These are phyloP conservation scores for Clistopyga incitator DNA, from an alignment of 2,888 invertebrate species.

Conservation along the genomic window DNA sequence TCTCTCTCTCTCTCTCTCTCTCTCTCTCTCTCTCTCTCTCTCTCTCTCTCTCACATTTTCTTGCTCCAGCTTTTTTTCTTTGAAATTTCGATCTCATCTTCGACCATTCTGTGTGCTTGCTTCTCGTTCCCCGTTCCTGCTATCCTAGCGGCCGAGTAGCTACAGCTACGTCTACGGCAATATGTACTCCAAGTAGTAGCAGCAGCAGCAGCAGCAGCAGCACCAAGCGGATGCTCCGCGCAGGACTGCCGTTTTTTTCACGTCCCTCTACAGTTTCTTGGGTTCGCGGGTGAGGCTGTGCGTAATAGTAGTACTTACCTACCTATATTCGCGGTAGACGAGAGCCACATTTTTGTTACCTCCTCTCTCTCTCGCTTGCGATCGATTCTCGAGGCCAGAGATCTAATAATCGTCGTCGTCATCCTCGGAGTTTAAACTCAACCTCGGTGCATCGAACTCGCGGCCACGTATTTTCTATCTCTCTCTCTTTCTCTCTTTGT, in stretches of 20 bases:
- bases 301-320: constrained; percentile 31
- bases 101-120: constrained; percentile 19
- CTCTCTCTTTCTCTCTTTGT: constrained; percentile 11
- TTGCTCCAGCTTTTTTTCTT: background rate
- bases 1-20: background rate
- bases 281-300: constrained; percentile 68
- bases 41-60: background rate
- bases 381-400: constrained; percentile 40
- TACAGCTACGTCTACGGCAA: constrained; percentile 37
- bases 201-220: constrained; percentile 34
- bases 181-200: constrained; percentile 41
- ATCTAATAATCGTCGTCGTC: constrained; percentile 41
- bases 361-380: constrained; percentile 16
- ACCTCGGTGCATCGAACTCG: constrained; percentile 51
- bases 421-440: constrained; percentile 26
- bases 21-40: background rate
- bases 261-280: constrained; percentile 40
- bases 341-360: constrained; percentile 18
- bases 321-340: constrained; percentile 12
- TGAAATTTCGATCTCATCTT: constrained; percentile 9
- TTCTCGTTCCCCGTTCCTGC: constrained; percentile 28
- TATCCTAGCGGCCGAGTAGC: constrained; percentile 23
- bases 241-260: constrained; percentile 62
- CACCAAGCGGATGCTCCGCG: constrained; percentile 50
- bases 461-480: constrained; percentile 45